phyloP scores from a whole-genome alignment of 23 tunicate genomes.

The Trididemnum miniatum region DNA sequence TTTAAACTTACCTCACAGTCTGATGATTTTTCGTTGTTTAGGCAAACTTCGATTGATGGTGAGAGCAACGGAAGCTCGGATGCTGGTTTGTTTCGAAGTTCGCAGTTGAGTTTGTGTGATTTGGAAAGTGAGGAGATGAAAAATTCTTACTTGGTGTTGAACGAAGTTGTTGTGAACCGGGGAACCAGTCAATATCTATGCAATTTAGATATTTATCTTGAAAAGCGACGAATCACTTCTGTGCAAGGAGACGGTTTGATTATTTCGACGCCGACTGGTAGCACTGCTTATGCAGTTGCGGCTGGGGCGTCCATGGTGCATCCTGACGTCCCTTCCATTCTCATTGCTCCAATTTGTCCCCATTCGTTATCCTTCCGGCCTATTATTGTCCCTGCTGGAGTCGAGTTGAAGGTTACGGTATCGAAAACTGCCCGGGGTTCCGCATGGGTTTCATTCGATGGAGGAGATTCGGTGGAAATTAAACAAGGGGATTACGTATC shows the following conservation, averaged over 20 bases:
- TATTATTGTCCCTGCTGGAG: constrained; percentile 72
- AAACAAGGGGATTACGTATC: constrained; percentile 44
- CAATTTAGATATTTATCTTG: constrained; percentile 64
- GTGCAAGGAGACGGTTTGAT: constrained; percentile 86
- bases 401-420: constrained; percentile 52
- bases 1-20: no score
- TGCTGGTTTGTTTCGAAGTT: no score
- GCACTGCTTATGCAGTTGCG: constrained; percentile 84
- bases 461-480: constrained; percentile 35
- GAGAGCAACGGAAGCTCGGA: no score
- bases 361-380: constrained; percentile 85
- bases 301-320: constrained; percentile 92
- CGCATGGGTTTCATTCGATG: constrained; percentile 76
- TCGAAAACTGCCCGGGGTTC: constrained; percentile 66
- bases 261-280: constrained; percentile 82
- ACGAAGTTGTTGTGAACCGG: constrained; percentile 71
- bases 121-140: neutral
- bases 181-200: constrained; percentile 61
- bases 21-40: no score
- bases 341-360: constrained; percentile 88
- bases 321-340: constrained; percentile 78
- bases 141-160: constrained; percentile 45
- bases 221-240: constrained; percentile 62
- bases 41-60: no score
- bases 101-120: no score